Conservation (phyloP, 2,797 vertebrate species). For the Luscinia megarhynchos region DNA sequence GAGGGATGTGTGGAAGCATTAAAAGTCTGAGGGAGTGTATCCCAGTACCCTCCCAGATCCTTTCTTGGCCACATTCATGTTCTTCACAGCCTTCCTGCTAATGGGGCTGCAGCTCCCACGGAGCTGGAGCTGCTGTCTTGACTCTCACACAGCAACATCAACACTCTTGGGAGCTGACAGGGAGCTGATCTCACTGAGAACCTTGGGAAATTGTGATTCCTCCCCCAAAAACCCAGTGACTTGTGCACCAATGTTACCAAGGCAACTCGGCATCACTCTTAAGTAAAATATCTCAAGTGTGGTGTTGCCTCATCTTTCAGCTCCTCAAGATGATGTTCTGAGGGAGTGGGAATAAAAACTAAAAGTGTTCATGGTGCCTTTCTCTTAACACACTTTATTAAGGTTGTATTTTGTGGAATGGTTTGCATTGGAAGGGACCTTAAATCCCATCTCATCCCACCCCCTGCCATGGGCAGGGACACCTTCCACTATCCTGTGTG, state of each 20-base stretch:
- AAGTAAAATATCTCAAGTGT: not conserved
- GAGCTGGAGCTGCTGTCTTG: not conserved
- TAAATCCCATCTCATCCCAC: fast-evolving
- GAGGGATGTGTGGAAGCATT: not conserved
- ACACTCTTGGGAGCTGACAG: not conserved
- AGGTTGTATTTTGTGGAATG: not conserved
- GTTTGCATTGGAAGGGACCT: not conserved
- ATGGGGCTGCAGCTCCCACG: fast-evolving
- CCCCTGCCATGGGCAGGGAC: not conserved
- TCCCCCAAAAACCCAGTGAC: not conserved
- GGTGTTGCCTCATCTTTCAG: not conserved
- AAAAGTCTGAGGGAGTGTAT: no score
- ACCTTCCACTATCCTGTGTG: fast-evolving
- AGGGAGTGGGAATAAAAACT: not conserved
- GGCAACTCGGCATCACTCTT: fast-evolving
- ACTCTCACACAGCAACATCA: fast-evolving
- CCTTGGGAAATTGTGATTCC: not conserved
- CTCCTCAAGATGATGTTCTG: not conserved
- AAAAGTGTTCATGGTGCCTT: fast-evolving
- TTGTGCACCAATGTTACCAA: not conserved
- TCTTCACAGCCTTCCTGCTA: no score
- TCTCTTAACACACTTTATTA: not conserved
- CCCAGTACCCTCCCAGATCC: not conserved
- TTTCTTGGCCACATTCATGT: fast-evolving
- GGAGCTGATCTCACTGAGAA: not conserved